Base-by-base conservation (phyloP, 2,888 invertebrate species). In the Dinocampus coccinellae region DNA sequence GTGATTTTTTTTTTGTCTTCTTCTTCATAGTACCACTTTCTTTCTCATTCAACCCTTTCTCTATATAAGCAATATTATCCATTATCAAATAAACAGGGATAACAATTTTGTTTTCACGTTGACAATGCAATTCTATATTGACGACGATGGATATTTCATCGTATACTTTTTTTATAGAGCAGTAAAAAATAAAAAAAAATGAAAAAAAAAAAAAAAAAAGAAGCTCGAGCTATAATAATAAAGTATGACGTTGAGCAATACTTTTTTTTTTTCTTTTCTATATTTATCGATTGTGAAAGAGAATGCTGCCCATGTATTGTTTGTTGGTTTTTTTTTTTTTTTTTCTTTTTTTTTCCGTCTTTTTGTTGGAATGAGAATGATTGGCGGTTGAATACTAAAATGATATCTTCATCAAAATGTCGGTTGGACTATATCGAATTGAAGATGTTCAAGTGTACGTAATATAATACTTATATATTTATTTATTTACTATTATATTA, bases 401-500 rank as follows among this genome's bases (percentile, higher is more conserved):
- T 70, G 75, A 74, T 73, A 81, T 82, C 82, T 81, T 77, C 81
- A 81, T 81, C 75, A 80, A 78, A 79, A 81, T 82, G 75, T 71
- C 65, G 22, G 11, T 20, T 22, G 3, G n/a, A n/a, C 11, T 1
- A 11, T 22, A 53, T 53, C 16, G 9, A 7, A 10, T 53, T 10
- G 26, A 3, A 55, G 24, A 2, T 55, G 10, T 55, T 55, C 13
- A n/a, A n/a, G n/a, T n/a, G n/a, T n/a, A n/a, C n/a, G n/a, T n/a
- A n/a, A n/a, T n/a, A n/a, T n/a, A n/a, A n/a, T n/a, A n/a, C n/a
- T n/a, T n/a, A n/a, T n/a, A n/a, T n/a, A n/a, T n/a, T n/a, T n/a
- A n/a, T n/a, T n/a, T n/a, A n/a, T n/a, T n/a, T n/a, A n/a, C n/a
- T n/a, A n/a, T n/a, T n/a, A n/a, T n/a, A n/a, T n/a, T n/a, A n/a